Evolutionary conservation across 2,113 vertebrate genomes (phyloP), one percentile per base, ranked within the genome.

Genomic region (Cynocephalus volans): DNA sequence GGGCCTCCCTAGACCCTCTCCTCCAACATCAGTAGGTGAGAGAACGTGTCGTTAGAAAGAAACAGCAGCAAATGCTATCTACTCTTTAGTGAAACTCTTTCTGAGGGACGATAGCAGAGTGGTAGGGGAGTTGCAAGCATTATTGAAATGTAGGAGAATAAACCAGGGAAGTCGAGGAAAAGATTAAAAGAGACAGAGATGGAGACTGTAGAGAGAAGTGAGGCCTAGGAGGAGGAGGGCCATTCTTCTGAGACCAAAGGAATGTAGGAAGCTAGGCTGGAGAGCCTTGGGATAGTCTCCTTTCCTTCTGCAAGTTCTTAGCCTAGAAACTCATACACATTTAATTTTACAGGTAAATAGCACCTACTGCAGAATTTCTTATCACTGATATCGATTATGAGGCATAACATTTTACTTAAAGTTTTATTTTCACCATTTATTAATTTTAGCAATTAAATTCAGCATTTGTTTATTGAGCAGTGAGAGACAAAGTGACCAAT

Each of bases 371-470:
- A 48, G 17, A 83, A 65, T 65, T 90, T 88, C 41, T 89, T 84
- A 62, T 36, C 19, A 81, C 14, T 56, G 21, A 52, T 82, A 81
- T 31, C 87, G 18, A 12, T 6, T 58, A 23, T 15, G 13, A 83
- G 13, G 15, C 3, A 54, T 60, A 73, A 48, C 6, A 54, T 86
- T 82, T 58, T 83, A 64, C 21, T 45, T 73, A 36, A 62, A 69
- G 9, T 73, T 96, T 70, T 77, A 10, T 86, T 96, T 96, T 79
- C 31, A 79, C 33, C 26, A 56, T 65, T 45, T 67, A 70, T 48
- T 75, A 58, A 81, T 89, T 73, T 92, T 21, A 86, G 50, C 67
- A 92, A 56, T 48, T 81, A 8, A 88, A 77, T 56, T 76, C 14
- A 83, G 23, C 12, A 67, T 86, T 88, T 75, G 58, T 58, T 85